Evolutionary conservation across 2,797 vertebrate species (phyloP), one percentile per base, ranked within the genome.

Genomic region (Zenarchopterus dispar): DNA sequence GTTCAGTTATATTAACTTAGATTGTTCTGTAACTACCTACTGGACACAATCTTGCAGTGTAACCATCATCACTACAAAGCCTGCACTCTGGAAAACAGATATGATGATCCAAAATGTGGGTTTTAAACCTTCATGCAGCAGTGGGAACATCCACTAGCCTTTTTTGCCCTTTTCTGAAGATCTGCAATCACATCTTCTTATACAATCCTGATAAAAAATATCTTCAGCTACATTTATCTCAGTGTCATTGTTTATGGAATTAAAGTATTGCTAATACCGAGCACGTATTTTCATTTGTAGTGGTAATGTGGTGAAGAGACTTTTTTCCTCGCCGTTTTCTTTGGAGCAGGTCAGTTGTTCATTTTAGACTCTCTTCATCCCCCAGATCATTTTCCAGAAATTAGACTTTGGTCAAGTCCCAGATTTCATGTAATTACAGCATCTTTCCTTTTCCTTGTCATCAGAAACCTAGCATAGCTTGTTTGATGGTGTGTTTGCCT

Each of bases 381-480:
- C 9, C 16, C 42, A 36, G 47, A 73, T 75, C 17, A 10, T 79
- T 78, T 65, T 65, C 31, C 47, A 17, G 48, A 72, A 58, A 51
- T 77, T 77, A 28, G 48, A 62, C 43, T 75, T 80, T 75, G 63
- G 62, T 74, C 46, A 64, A 68, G 41, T 69, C 67, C 64, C 62
- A 79, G 21, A 67, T 74, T 68, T 74, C 54, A 5, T 73, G 52
- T 80, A 76, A 83, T 80, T 62, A 56, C 33, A 24, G 50, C 61
- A 61, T 62, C 70, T 81, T 57, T 70, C 80, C 58, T 55, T 76
- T 70, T 62, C 52, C 69, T 77, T 70, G 62, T 67, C 77, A 80
- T 68, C 56, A 49, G 42, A 22, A 19, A 66, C 72, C 67, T 15
- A 56, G 52, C 42, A 10, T 59, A 47, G 78, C 77, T 85, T 79